Conservation (phyloP, 2,113 vertebrate genomes). For the Notarius lentiginosus region DNA sequence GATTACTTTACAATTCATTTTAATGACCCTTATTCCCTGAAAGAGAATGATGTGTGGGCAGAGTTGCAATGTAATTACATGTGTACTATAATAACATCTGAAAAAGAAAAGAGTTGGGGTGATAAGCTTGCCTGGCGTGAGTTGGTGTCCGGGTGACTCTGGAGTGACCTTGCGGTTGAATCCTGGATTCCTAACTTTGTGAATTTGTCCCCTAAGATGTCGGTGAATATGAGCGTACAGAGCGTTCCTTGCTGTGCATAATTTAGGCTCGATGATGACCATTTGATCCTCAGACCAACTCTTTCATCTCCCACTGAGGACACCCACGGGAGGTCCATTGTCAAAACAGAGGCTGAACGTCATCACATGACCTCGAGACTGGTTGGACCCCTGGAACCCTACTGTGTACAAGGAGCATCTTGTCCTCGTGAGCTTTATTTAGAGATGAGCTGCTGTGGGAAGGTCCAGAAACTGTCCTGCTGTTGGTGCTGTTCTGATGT, state of each 20-base stretch:
- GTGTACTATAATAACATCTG: neutral
- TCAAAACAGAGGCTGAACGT: neutral
- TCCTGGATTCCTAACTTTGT: neutral
- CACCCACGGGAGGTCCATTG: neutral
- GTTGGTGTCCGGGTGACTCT: neutral
- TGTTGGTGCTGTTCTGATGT: neutral
- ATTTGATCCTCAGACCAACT: neutral
- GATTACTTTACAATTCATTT: neutral
- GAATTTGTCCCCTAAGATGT: neutral
- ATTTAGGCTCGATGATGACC: neutral
- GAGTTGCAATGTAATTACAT: neutral
- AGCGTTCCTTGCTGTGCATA: neutral
- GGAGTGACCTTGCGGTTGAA: neutral
- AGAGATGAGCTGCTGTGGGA: neutral
- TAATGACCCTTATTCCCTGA: neutral
- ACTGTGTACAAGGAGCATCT: neutral
- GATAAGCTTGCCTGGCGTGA: neutral
- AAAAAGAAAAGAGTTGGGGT: neutral
- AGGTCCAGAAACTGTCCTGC: neutral
- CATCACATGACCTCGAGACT: conserved; percentile 5
- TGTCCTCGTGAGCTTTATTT: neutral
- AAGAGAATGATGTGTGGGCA: neutral
- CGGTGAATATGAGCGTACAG: neutral
- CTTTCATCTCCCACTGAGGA: neutral
- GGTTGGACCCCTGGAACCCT: too few relatives aligned